A percentile compares a stretch with the other conserved stretches of the same genome.
Conservation (phyloP, 2,888 invertebrate genomes). For the Diarsia rubi region DNA sequence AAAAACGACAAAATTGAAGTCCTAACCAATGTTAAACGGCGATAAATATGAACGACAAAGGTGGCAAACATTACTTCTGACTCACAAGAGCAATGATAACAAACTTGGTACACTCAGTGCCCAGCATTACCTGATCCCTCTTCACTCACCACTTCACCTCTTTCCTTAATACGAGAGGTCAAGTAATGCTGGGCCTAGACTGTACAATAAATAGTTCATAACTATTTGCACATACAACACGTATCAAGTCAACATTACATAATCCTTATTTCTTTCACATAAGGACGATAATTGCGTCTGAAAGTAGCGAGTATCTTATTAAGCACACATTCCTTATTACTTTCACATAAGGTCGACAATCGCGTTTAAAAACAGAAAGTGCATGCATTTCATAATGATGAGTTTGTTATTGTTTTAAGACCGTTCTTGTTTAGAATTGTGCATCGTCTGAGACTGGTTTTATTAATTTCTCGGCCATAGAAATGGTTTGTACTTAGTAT, state of each 20-base stretch:
- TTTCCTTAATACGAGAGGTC: no score
- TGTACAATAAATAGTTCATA: constrained; percentile 29
- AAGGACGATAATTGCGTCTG: constrained; percentile 32
- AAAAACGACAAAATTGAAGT: constrained; percentile 29
- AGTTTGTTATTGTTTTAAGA: constrained; percentile 22
- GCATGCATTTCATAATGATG: constrained; percentile 25
- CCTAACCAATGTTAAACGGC: constrained; percentile 17
- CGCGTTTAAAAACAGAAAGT: constrained; percentile 16
- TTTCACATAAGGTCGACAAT: constrained; percentile 30
- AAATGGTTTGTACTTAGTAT: background rate
- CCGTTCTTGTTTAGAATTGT: background rate
- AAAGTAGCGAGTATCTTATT: constrained; percentile 6
- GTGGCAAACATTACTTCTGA: constrained; percentile 59
- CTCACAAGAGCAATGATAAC: constrained; percentile 61
- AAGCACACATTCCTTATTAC: constrained; percentile 25
- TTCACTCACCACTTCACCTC: no score
- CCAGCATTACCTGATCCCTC: no score
- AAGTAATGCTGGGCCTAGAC: no score
- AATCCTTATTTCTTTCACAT: constrained; percentile 13
- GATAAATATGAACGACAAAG: constrained; percentile 53
- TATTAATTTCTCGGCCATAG: constrained; percentile 11
- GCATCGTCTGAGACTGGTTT: constrained; percentile 19
- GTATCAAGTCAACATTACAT: constrained; percentile 16
- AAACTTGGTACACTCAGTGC: constrained; percentile 22
- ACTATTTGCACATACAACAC: constrained; percentile 24